Conservation (phyloP, 2,797 vertebrate species). For the Gambelia wislizenii region DNA sequence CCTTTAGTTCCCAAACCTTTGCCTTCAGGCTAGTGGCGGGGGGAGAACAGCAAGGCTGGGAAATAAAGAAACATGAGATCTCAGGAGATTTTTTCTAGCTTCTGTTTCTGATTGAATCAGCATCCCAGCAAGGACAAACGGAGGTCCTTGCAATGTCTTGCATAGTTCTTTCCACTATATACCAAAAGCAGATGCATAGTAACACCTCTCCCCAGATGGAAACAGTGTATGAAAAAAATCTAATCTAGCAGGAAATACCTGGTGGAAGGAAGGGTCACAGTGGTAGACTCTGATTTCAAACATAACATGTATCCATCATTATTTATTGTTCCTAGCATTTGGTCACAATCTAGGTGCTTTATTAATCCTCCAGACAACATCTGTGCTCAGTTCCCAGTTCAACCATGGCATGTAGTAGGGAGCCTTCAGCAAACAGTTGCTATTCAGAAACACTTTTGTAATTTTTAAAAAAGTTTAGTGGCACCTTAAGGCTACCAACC, state of each 20-base stretch:
- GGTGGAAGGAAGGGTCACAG: too few relatives aligned
- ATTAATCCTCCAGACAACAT: background rate
- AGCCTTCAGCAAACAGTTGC: background rate
- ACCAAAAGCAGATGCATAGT: background rate
- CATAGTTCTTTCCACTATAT: background rate
- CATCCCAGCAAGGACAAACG: background rate
- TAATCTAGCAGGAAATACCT: too few relatives aligned
- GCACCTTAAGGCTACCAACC: too few relatives aligned
- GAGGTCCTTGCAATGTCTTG: background rate
- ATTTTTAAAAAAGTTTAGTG: too few relatives aligned
- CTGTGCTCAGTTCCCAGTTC: background rate
- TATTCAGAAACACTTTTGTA: background rate
- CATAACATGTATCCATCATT: background rate
- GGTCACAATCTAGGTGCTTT: background rate
- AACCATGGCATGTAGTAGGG: background rate
- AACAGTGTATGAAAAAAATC: background rate
- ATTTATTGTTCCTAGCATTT: background rate
- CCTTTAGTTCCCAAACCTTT: background rate
- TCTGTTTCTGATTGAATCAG: conserved; percentile 9
- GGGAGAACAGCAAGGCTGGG: background rate
- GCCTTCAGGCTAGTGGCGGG: background rate
- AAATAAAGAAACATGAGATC: conserved; percentile 10
- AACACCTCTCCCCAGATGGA: background rate
- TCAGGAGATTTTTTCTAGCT: conserved; percentile 11
- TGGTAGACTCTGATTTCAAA: background rate